Conservation (phyloP, 2,797 vertebrate species). For the Tinamus major region DNA sequence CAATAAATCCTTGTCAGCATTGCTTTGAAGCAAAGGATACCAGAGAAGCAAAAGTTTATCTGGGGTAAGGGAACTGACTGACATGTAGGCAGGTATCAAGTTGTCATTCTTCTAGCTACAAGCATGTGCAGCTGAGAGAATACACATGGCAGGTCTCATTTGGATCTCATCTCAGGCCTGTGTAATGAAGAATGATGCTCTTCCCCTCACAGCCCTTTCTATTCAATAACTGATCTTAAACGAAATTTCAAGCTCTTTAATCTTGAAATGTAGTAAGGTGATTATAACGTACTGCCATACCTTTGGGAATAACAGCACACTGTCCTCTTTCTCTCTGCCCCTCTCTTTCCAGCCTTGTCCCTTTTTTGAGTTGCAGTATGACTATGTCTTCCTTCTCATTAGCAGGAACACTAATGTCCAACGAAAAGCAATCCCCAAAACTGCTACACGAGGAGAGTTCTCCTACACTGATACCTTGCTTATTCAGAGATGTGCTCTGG, state of each 20-base stretch:
- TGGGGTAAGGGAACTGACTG: constrained; percentile 43
- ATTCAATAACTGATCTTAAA: constrained; percentile 56
- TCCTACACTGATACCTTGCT: neutral
- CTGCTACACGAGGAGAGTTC: neutral
- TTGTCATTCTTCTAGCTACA: constrained; percentile 14
- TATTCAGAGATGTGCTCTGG: neutral
- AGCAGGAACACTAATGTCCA: neutral
- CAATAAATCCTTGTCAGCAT: constrained; percentile 69
- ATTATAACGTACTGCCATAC: neutral
- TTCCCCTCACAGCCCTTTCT: constrained; percentile 27
- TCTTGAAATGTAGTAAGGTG: constrained; percentile 26
- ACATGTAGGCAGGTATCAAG: constrained; percentile 21
- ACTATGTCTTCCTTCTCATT: neutral
- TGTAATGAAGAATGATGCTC: constrained; percentile 12
- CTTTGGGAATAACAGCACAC: constrained; percentile 29
- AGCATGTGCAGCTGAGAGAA: neutral
- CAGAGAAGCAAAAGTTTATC: constrained; percentile 57
- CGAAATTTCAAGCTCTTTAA: constrained; percentile 56
- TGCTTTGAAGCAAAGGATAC: constrained; percentile 62
- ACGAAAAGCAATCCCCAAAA: constrained; percentile 5
- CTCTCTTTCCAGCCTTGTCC: neutral
- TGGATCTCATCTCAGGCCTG: constrained; percentile 22
- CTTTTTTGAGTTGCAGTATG: neutral
- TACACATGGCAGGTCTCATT: constrained; percentile 1
- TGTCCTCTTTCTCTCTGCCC: neutral